Percentiles rank a stretch among this genome's conserved stretches.
These are phyloP conservation scores for Lagodon rhomboides DNA, from an alignment of 2,797 vertebrate genomes.

Conservation along the genomic window DNA sequence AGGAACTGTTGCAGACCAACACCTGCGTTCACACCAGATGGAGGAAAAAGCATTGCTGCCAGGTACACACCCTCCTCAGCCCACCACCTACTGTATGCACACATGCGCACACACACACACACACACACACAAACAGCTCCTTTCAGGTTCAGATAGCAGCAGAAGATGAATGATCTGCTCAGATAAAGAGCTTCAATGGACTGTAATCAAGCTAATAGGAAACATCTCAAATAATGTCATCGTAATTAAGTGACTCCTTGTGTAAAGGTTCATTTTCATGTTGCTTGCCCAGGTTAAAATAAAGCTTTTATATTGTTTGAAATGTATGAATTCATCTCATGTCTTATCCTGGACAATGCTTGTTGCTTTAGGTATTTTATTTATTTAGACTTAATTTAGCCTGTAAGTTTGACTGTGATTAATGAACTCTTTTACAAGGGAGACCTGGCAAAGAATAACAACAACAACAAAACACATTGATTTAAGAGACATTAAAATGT, in stretches of 20 bases:
- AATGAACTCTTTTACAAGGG: no score
- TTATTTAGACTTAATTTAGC: no score
- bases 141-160: constrained; percentile 14
- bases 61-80: constrained; percentile 87
- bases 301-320: not conserved
- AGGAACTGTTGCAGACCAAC: constrained; percentile 94
- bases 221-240: constrained; percentile 16
- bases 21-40: constrained; percentile 93
- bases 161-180: constrained; percentile 4
- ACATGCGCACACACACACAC: constrained; percentile 17
- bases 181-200: constrained; percentile 10
- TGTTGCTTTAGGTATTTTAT: not conserved
- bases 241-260: not conserved
- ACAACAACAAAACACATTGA: no score
- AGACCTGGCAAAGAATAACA: no score
- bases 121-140: constrained; percentile 9
- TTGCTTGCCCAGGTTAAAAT: not conserved
- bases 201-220: not conserved
- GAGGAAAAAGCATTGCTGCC: constrained; percentile 93
- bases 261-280: not conserved
- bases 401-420: no score
- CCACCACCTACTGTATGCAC: constrained; percentile 29
- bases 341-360: not conserved
- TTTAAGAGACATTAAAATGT: no score
- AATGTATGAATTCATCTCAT: not conserved